Conservation (phyloP, 2,888 invertebrate species). For the Andricus quercusramuli region DNA sequence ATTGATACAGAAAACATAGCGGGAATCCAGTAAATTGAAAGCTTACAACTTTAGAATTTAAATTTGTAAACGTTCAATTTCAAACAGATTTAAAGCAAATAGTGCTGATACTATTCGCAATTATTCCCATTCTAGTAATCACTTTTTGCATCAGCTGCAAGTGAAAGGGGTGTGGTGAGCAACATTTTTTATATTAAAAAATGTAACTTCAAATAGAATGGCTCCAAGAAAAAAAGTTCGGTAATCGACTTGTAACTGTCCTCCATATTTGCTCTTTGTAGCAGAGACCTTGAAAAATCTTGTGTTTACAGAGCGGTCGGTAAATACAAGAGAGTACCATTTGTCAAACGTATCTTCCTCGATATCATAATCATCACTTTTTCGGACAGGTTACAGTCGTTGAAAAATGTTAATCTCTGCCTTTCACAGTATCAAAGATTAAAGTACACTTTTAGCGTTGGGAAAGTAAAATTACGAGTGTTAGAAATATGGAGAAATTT, state of each 20-base stretch:
- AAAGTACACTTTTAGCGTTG: constrained; percentile 16
- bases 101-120: constrained; percentile 31
- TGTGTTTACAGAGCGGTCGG: constrained; percentile 73
- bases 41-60: background rate
- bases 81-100: background rate
- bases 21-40: background rate
- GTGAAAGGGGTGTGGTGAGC: background rate
- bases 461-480: background rate
- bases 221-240: background rate
- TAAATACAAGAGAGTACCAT: constrained; percentile 70
- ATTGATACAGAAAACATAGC: background rate
- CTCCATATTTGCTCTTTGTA: constrained; percentile 5
- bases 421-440: constrained; percentile 30
- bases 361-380: constrained; percentile 33
- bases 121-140: constrained; percentile 24
- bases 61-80: constrained; percentile 27
- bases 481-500: background rate
- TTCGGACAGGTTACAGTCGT: constrained; percentile 7
- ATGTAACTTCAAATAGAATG: constrained; percentile 31
- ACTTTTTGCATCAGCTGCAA: constrained; percentile 18
- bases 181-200: constrained; percentile 41
- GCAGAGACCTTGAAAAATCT: constrained; percentile 53
- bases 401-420: background rate
- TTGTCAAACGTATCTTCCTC: constrained; percentile 29
- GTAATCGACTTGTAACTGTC: constrained; percentile 31